Conservation (phyloP, 2,113 vertebrate species). For the Tyrannus savana region DNA sequence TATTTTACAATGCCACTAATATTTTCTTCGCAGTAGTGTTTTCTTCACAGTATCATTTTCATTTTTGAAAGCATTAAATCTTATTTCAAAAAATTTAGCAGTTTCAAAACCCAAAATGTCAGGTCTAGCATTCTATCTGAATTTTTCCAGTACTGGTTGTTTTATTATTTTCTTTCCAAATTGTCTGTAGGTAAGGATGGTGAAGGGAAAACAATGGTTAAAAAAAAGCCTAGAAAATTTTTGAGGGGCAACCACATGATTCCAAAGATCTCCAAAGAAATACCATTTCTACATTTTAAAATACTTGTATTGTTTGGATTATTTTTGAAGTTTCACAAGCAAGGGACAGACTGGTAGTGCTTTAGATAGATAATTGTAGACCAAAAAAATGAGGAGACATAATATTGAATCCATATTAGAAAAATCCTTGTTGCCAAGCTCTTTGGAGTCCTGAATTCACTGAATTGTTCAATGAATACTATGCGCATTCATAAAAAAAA, state of each 20-base stretch:
- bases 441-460: background rate
- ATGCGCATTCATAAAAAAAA: background rate
- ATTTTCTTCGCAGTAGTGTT: background rate
- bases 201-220: background rate
- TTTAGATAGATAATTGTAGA: background rate
- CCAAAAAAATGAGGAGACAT: background rate
- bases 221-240: background rate
- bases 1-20: background rate
- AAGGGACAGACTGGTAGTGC: background rate
- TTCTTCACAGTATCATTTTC: background rate
- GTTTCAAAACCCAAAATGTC: background rate
- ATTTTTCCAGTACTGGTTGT: background rate
- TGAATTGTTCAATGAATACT: background rate
- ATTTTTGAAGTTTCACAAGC: background rate
- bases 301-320: background rate
- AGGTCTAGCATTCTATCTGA: rapidly evolving
- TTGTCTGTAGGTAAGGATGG: background rate
- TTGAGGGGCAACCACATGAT: background rate
- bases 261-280: background rate
- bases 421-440: background rate
- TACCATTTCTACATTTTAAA: background rate
- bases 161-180: background rate
- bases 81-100: background rate
- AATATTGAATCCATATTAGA: background rate
- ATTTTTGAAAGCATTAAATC: background rate